Evolutionary conservation across 2,797 vertebrate genomes (phyloP), one percentile per base, ranked within the genome.

Genomic region (Buceros bicornis): DNA sequence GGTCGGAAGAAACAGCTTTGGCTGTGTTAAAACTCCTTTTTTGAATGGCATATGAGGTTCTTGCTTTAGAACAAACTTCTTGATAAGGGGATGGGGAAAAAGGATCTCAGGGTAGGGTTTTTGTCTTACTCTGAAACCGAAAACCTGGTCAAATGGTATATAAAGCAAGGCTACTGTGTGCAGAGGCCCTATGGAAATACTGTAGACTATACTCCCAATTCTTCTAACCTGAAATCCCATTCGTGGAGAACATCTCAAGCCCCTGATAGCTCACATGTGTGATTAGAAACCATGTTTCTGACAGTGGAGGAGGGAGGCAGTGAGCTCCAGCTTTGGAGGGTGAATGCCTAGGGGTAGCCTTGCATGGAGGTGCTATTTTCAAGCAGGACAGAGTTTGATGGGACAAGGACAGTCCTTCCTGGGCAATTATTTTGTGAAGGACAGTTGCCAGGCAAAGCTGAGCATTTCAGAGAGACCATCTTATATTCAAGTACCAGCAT

Each of bases 251-350:
- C 31, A 58, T 60, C 51, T 85, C 58, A 80, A 26, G 57, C 8
- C 6, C 7, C 26, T 47, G 17, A 11, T 15, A 81, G 13, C 24
- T 70, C 6, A 0, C 1, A 3, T 13, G 13, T 64, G 42, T 85
- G 50, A 58, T 64, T 56, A 71, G 45, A 88, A 87, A 29, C 50
- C 8, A 2, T 5, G 13, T 18, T 91, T 88, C 33, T 91, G 72
- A 24, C 7, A 69, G 33, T 37, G 77, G 31, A 57, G 43, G 22
- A 57, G 13, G 16, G 21, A 78, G 65, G 57, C 1, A 25, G 22
- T 58, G 58, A 53, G 8, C 10, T 7, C 14, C 42, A 64, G 22
- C 22, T 78, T 74, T 0, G 0, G 42, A 48, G 15, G 3, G 6
- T 42, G 9, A 1, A 0, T 48, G 18, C 7, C 17, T 29, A 8